Base-by-base conservation (phyloP, 2,888 invertebrate species). In the Cremastinae sp. region DNA sequence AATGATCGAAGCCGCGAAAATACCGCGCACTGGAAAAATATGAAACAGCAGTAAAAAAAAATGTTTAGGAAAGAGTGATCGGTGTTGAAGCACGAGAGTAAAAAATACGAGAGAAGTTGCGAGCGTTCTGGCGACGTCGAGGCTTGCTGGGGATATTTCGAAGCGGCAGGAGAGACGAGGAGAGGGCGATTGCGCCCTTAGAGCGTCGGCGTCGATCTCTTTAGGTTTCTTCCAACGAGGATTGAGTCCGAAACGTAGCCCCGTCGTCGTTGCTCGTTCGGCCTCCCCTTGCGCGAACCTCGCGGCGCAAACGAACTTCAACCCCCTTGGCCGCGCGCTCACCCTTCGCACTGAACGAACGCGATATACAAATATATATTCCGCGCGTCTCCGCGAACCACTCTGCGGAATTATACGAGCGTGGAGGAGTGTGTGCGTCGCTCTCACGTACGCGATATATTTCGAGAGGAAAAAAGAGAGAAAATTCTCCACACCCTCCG, bases 281-380 rank as follows among this genome's bases (percentile, higher is more conserved):
- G 49, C 69, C 74, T 78, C 58, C 61, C 10, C 43, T 66, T 79
- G 80, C 79, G 80, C 80, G 55, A 55, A 39, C 16, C 37, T 58
- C 49, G 37, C 78, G 64, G 58, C 74, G 80, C 80, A 69, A 64
- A 62, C 74, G 73, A 47, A 68, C 28, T 58, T 35, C 58, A 66
- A 70, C 70, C 74, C 68, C 35, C 65, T n/a, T n/a, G n/a, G 22
- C 56, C 49, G 41, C 8, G 18, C 12, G 12, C 62, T 53, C 58
- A 62, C 70, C 72, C 58, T 64, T 43, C 22, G 12, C 10, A 20
- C 53, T 9, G 16, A 28, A 39, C 55, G 55, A 43, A 28, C 43
- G 1, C 39, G 10, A 37, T 43, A 35, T 49, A 45, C 35, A 20
- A 28, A 28, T 14, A 1, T 20, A 14, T 3, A 35, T 45, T 55